A percentile compares a stretch with the other conserved stretches of the same genome.
phyloP scores from a whole-genome alignment of 2,113 vertebrate species.

The Arvicanthis niloticus region DNA sequence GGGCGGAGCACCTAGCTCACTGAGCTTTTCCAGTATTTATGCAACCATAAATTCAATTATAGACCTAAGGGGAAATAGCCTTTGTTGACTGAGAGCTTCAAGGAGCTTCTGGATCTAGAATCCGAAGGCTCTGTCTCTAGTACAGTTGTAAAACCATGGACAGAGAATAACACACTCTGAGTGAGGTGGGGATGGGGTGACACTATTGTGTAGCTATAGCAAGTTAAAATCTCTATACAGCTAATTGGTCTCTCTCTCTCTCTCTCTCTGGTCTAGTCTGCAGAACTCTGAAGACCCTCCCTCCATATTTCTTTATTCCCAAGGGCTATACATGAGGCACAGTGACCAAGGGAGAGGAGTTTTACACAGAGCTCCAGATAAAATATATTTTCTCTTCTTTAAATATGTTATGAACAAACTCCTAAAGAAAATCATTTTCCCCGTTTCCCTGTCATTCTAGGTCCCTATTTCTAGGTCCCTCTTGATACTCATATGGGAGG shows the following conservation, averaged over 20 bases:
- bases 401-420: neutral
- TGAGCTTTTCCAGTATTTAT: neutral
- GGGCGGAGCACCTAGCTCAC: neutral
- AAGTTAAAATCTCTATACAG: neutral
- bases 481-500: neutral
- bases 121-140: constrained; percentile 8
- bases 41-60: neutral
- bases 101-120: neutral
- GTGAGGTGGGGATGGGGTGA: neutral
- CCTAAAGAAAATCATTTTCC: constrained; percentile 22
- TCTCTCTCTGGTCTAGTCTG: neutral
- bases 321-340: neutral
- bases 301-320: neutral
- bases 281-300: neutral
- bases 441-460: neutral
- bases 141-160: neutral
- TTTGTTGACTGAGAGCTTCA: constrained; percentile 15
- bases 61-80: neutral
- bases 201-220: neutral
- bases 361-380: neutral
- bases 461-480: neutral
- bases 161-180: neutral
- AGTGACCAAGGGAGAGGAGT: neutral
- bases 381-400: neutral
- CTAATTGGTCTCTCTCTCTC: neutral